Conservation (phyloP, 2,888 invertebrate genomes). For the Linnaemya tessellans region DNA sequence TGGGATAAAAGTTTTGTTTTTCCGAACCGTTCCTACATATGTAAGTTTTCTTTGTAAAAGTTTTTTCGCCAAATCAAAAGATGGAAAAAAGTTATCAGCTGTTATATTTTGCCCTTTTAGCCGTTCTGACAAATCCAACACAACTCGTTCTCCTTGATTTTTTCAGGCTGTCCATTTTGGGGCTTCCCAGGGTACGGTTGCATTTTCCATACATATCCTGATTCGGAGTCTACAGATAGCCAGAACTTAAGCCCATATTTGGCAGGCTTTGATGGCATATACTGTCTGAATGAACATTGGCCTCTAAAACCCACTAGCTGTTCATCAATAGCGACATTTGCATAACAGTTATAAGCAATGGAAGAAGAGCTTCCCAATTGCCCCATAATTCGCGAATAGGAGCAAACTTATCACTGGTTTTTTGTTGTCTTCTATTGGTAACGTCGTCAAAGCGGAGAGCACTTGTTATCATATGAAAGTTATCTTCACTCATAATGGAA, state of each 20-base stretch:
- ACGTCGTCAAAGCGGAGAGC: not conserved
- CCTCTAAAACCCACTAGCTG: not conserved
- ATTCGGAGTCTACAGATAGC: not conserved
- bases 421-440: not conserved
- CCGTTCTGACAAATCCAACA: too few relatives aligned
- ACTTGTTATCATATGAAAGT: not conserved
- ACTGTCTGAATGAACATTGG: not conserved
- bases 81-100: too few relatives aligned
- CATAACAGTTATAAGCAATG: too few relatives aligned
- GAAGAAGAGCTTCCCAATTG: not conserved
- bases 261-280: not conserved
- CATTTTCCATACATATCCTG: constrained; percentile 1
- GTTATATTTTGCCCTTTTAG: not conserved
- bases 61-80: too few relatives aligned
- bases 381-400: not conserved
- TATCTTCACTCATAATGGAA: not conserved
- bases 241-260: too few relatives aligned
- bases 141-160: not conserved
- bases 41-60: too few relatives aligned
- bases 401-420: not conserved
- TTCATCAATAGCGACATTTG: not conserved
- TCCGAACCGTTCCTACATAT: too few relatives aligned
- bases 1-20: too few relatives aligned
- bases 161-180: not conserved
- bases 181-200: not conserved